Conservation (phyloP, 2,797 vertebrate genomes). For the Cryptoprocta ferox region DNA sequence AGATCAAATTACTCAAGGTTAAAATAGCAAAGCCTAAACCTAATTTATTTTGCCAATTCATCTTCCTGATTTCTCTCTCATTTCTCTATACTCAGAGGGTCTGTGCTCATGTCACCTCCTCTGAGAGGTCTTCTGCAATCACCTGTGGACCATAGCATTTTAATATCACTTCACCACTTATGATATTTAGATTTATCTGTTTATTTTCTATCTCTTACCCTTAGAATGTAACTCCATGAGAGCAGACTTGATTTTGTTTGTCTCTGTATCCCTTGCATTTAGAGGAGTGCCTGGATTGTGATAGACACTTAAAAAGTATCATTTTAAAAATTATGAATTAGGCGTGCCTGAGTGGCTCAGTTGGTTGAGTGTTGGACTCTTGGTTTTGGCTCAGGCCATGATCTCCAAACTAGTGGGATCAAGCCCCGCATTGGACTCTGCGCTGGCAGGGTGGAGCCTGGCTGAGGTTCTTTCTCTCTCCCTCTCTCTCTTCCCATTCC, state of each 20-base stretch:
- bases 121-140: neutral
- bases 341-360: too few species aligned
- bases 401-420: too few species aligned
- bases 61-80: neutral
- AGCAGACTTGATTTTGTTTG: neutral
- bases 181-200: neutral
- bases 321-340: neutral
- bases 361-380: too few species aligned
- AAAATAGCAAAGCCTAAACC: neutral
- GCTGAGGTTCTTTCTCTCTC: too few species aligned
- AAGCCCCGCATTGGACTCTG: too few species aligned
- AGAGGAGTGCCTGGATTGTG: neutral
- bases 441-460: too few species aligned
- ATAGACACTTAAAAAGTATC: neutral
- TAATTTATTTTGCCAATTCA: neutral
- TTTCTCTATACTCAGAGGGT: neutral
- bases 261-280: neutral
- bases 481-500: too few species aligned
- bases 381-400: too few species aligned
- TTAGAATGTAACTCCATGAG: neutral
- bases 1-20: neutral
- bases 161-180: neutral
- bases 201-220: neutral
- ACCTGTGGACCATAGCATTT: neutral
- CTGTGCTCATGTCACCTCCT: neutral